These are phyloP conservation scores for Eospalax fontanierii DNA, from an alignment of 2,797 vertebrate genomes.

Conservation along the genomic window DNA sequence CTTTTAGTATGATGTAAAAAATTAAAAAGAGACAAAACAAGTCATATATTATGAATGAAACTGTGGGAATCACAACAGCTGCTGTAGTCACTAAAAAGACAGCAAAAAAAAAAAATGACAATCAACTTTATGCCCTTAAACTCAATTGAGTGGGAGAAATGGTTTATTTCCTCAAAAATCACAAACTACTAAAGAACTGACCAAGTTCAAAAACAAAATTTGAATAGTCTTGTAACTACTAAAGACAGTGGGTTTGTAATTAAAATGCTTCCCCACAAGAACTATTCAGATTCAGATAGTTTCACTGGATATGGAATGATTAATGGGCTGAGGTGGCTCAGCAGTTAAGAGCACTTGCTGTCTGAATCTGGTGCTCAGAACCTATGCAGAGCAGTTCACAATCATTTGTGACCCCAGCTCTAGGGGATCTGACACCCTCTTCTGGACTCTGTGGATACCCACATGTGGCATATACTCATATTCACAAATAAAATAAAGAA, in stretches of 20 bases:
- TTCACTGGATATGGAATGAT: neutral
- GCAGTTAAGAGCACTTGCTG: too few relatives aligned
- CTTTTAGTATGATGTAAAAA: constrained; percentile 26
- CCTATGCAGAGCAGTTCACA: too few relatives aligned
- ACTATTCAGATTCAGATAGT: neutral
- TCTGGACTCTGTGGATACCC: too few relatives aligned
- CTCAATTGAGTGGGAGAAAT: constrained; percentile 31
- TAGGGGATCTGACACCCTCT: too few relatives aligned
- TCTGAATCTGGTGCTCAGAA: too few relatives aligned
- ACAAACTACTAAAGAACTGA: constrained; percentile 37
- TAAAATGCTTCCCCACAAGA: neutral
- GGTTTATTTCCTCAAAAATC: constrained; percentile 6
- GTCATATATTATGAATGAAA: neutral
- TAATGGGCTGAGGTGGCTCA: too few relatives aligned
- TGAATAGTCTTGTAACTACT: neutral
- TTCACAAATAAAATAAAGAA: neutral
- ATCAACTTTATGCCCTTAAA: neutral
- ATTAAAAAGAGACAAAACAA: neutral
- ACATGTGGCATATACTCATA: too few relatives aligned
- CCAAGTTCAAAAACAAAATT: neutral
- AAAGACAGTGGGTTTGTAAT: constrained; percentile 29
- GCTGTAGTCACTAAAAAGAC: neutral
- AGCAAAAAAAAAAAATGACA: constrained; percentile 4
- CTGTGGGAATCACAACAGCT: neutral
- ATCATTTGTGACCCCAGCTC: too few relatives aligned